Percentiles rank a stretch among this genome's conserved stretches.
Evolutionary conservation across 2,888 invertebrate species (phyloP).

Genomic region (Oxyteleia sp.): DNA sequence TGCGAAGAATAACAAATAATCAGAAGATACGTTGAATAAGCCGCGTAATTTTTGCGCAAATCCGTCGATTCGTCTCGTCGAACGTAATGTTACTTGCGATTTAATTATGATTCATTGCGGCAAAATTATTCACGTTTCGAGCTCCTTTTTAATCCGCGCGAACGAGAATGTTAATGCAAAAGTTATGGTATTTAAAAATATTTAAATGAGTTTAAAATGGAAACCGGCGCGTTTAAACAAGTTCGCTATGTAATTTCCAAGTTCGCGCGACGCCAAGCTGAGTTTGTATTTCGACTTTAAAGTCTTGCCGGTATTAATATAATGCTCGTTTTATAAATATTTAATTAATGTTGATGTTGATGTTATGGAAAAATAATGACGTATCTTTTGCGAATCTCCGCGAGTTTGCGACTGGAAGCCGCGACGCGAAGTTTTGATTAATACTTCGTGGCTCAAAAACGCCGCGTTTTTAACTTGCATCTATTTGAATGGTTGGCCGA

Average conservation of each 20-base stretch:
- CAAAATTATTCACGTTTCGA: conserved; percentile 43
- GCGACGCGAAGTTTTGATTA: conserved; percentile 17
- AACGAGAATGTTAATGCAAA: conserved; percentile 42
- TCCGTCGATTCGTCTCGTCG: conserved; percentile 3
- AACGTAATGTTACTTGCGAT: conserved; percentile 16
- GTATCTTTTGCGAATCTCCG: conserved; percentile 19
- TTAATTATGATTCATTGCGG: conserved; percentile 53
- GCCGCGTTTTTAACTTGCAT: conserved; percentile 8
- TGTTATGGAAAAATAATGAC: conserved; percentile 24
- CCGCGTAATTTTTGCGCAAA: conserved; percentile 22
- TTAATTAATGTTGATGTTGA: conserved; percentile 49
- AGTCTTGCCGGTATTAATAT: conserved; percentile 38
- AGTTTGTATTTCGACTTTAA: conserved; percentile 55
- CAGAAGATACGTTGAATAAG: conserved; percentile 52
- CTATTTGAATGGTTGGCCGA: conserved; percentile 1
- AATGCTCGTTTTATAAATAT: conserved; percentile 53
- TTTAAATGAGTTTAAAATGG: conserved; percentile 60
- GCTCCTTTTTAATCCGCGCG: conserved; percentile 26
- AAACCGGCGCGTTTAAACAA: conserved; percentile 36
- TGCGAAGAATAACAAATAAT: conserved; percentile 68
- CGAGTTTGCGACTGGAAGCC: conserved; percentile 16
- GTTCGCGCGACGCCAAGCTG: conserved; percentile 1
- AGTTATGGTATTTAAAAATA: conserved; percentile 54
- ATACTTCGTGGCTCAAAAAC: conserved; percentile 21
- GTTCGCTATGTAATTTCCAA: conserved; percentile 40